Evolutionary conservation across 2,888 invertebrate genomes (phyloP).

Genomic region (Athalia rosae): DNA sequence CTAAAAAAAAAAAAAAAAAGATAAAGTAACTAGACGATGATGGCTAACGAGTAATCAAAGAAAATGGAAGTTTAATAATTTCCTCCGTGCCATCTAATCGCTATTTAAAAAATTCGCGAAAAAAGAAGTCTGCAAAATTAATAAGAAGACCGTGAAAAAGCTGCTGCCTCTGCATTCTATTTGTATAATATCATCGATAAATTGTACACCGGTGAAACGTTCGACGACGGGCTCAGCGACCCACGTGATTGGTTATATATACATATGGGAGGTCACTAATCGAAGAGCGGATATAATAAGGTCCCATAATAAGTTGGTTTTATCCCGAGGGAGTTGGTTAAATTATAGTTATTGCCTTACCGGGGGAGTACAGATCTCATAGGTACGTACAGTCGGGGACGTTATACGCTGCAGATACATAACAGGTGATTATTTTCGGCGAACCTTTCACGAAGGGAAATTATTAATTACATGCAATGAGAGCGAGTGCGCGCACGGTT

Average conservation of each 20-base stretch:
- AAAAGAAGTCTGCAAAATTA: too few relatives aligned
- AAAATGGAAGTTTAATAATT: too few relatives aligned
- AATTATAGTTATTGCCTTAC: conserved; percentile 39
- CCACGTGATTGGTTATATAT: conserved; percentile 6
- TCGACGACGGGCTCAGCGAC: conserved; percentile 2
- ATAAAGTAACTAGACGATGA: too few relatives aligned
- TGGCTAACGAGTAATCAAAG: too few relatives aligned
- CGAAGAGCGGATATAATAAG: conserved; percentile 32
- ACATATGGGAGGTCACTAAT: conserved; percentile 8
- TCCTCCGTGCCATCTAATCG: too few relatives aligned
- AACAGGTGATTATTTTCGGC: neutral
- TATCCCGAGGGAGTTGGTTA: conserved; percentile 35
- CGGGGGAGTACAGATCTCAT: neutral
- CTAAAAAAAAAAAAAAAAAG: too few relatives aligned
- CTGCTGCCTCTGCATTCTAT: too few relatives aligned
- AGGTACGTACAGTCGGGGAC: too few relatives aligned
- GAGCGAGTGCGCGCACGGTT: neutral
- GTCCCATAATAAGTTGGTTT: conserved; percentile 32
- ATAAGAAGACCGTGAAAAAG: too few relatives aligned
- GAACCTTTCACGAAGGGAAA: neutral
- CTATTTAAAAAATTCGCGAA: too few relatives aligned
- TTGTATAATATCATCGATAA: too few relatives aligned
- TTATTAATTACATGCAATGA: conserved; percentile 9
- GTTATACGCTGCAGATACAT: neutral
- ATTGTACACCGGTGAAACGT: conserved; percentile 13